Conservation (phyloP, 2,113 vertebrate genomes). For the Parus major region DNA sequence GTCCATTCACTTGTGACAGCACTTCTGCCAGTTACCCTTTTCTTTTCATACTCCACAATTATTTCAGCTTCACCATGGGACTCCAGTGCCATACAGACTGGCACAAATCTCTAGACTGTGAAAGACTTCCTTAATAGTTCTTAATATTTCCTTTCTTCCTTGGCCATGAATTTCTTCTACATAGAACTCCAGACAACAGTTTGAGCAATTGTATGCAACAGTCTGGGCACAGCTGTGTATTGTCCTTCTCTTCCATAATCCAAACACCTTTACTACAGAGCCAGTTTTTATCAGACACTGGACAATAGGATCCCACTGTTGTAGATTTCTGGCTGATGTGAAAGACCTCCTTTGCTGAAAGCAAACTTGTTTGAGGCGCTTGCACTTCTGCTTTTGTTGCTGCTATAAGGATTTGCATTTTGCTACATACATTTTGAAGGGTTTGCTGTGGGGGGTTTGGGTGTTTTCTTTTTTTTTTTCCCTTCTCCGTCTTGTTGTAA, state of each 20-base stretch:
- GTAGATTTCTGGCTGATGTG: not conserved
- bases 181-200: not conserved
- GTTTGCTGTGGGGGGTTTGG: not conserved
- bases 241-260: not conserved
- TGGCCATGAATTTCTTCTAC: not conserved
- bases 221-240: not conserved
- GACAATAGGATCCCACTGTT: not conserved
- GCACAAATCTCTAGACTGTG: not conserved
- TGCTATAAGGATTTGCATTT: not conserved
- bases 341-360: not conserved
- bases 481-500: not conserved
- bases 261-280: not conserved
- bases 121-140: not conserved
- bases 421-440: not conserved
- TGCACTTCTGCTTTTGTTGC: not conserved
- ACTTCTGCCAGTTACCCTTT: not conserved
- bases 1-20: not conserved
- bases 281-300: not conserved
- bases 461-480: too few relatives aligned
- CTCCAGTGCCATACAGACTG: not conserved
- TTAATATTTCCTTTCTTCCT: not conserved
- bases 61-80: not conserved
- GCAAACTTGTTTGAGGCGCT: not conserved
- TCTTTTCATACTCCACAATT: not conserved
- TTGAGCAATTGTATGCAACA: not conserved